Evolutionary conservation across 2,888 invertebrate species (phyloP), one percentile per base, ranked within the genome.

Genomic region (Pteria penguin): DNA sequence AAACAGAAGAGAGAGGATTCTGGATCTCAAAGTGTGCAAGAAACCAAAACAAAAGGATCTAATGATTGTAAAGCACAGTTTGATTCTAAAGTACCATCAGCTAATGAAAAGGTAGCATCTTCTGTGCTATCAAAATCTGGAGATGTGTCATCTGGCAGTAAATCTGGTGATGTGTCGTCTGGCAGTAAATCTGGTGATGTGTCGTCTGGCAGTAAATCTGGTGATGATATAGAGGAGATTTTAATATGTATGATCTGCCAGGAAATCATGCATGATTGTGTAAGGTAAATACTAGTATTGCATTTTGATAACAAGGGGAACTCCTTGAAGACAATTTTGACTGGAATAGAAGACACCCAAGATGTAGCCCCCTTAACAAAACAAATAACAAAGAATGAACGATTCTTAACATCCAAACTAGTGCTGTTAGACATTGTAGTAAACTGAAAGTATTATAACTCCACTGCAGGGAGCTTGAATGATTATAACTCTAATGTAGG

Each of bases 251-350:
- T 85, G 71, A 92, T 92, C 22, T 92, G 92, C 80, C 90, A 90
- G 79, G 91, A 91, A 57, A 85, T 92, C 24, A 83, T 92, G 60
- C 87, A 92, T 83, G 89, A 91, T 73, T 92, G 91, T 82, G 87
- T 92, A 69, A 91, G 91, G 91, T 91, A 29, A 61, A 18, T 33
- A n/a, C n/a, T n/a, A n/a, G n/a, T n/a, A n/a, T n/a, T n/a, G n/a
- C n/a, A n/a, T n/a, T n/a, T n/a, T n/a, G n/a, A n/a, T n/a, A n/a
- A n/a, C n/a, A n/a, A n/a, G n/a, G n/a, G n/a, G n/a, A n/a, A n/a
- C n/a, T n/a, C n/a, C n/a, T n/a, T n/a, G n/a, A n/a, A n/a, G n/a
- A n/a, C n/a, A n/a, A n/a, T n/a, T n/a, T n/a, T n/a, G n/a, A n/a
- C n/a, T n/a, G n/a, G n/a, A n/a, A n/a, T n/a, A n/a, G n/a, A n/a